Evolutionary conservation across 2,888 invertebrate genomes (phyloP).

Genomic region (Drosophila nr. medialis): DNA sequence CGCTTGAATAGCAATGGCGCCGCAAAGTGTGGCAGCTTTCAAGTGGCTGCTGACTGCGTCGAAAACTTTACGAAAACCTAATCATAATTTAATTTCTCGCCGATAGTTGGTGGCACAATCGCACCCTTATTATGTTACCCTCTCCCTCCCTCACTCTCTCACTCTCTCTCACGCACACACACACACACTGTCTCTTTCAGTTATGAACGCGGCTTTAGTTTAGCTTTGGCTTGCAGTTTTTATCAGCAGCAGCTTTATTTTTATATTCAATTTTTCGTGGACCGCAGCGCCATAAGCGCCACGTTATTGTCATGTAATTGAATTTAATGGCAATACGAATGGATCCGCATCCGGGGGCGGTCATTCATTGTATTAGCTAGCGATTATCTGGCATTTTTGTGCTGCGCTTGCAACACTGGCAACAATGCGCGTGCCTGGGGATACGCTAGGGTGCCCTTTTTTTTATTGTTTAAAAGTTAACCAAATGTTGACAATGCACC

Average conservation of each 20-base stretch:
- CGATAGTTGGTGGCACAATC: constrained; percentile 35
- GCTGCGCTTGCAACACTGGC: constrained; percentile 65
- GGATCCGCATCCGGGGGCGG: constrained; percentile 67
- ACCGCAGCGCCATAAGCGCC: constrained; percentile 74
- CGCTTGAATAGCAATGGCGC: constrained; percentile 40
- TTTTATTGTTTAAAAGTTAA: constrained; percentile 19
- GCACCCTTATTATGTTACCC: neutral
- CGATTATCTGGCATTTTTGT: constrained; percentile 73
- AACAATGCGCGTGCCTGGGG: constrained; percentile 44
- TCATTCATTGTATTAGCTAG: constrained; percentile 71
- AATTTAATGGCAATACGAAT: constrained; percentile 75
- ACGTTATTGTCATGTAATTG: constrained; percentile 80
- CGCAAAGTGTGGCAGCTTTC: constrained; percentile 59
- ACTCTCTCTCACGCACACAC: neutral
- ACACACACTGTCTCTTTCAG: neutral
- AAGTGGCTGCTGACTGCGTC: constrained; percentile 57
- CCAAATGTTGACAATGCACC: constrained; percentile 21
- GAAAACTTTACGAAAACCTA: constrained; percentile 72
- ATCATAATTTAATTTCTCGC: constrained; percentile 78
- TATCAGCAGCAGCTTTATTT: constrained; percentile 73
- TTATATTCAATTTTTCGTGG: constrained; percentile 72
- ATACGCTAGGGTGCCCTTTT: constrained; percentile 8
- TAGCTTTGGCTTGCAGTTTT: constrained; percentile 60
- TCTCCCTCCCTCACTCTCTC: neutral
- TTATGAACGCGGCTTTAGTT: constrained; percentile 49